These are phyloP conservation scores for Tetraneura akinire DNA, from an alignment of 1,140 invertebrate genomes.

Conservation along the genomic window DNA sequence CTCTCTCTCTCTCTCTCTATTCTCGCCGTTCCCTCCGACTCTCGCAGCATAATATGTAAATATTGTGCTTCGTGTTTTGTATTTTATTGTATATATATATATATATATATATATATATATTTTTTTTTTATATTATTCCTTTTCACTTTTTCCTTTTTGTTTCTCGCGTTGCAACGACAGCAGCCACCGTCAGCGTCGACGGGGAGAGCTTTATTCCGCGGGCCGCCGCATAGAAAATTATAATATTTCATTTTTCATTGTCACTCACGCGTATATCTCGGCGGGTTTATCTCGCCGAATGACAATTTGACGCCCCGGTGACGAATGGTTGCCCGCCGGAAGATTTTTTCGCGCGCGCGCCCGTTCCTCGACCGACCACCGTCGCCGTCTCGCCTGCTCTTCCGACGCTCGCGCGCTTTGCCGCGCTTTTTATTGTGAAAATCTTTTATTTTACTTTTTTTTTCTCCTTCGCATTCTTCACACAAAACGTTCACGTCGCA, in stretches of 20 bases:
- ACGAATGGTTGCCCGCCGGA: conserved; percentile 48
- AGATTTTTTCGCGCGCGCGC: conserved; percentile 31
- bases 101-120: conserved; percentile 20
- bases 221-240: conserved; percentile 43
- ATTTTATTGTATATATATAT: neutral
- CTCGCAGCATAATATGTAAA: conserved; percentile 50
- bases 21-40: no score
- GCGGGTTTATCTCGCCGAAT: conserved; percentile 50
- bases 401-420: neutral
- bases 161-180: conserved; percentile 40
- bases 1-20: no score
- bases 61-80: conserved; percentile 22
- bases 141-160: conserved; percentile 51
- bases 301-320: conserved; percentile 51
- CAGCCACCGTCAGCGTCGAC: no score
- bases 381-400: neutral
- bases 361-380: neutral
- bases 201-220: conserved; percentile 41
- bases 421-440: conserved; percentile 28
- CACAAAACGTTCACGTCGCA: no score
- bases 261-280: conserved; percentile 49
- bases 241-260: conserved; percentile 52
- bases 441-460: conserved; percentile 10
- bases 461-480: no score
- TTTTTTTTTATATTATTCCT: conserved; percentile 37